Percentiles rank a stretch among this genome's conserved stretches.
These are phyloP conservation scores for Melanostigma gelatinosum DNA, from an alignment of 2,113 vertebrate species.

Conservation along the genomic window DNA sequence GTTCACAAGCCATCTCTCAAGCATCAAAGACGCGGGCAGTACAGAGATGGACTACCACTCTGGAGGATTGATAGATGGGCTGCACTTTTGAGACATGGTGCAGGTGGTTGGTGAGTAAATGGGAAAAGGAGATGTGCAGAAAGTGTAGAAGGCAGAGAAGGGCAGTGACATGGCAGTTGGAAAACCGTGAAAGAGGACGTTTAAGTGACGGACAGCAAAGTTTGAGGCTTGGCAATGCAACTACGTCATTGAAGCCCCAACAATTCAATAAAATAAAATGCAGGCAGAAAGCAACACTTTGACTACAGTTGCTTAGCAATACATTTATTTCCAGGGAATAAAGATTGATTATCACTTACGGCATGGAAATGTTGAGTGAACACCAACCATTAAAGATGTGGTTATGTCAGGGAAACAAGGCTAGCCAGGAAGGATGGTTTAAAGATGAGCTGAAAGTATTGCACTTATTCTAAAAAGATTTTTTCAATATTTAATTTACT, in stretches of 20 bases:
- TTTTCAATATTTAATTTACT: background rate
- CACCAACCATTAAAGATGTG: background rate
- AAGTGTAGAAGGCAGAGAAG: conserved; percentile 20
- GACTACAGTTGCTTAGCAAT: background rate
- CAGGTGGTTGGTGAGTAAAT: conserved; percentile 40
- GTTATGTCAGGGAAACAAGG: background rate
- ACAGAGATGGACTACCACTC: conserved; percentile 29
- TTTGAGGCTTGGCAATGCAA: background rate
- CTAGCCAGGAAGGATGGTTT: background rate
- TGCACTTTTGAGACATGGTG: conserved; percentile 32
- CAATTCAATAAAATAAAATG: background rate
- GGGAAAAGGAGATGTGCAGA: conserved; percentile 30
- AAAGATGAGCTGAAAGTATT: background rate
- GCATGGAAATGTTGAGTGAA: background rate
- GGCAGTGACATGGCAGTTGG: conserved; percentile 7
- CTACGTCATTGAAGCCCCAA: background rate
- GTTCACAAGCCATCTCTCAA: conserved; percentile 9
- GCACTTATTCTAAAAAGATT: background rate
- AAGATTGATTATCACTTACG: background rate
- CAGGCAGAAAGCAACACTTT: background rate
- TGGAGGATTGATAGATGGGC: conserved; percentile 38
- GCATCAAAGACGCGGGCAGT: conserved; percentile 18
- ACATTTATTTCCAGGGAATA: background rate
- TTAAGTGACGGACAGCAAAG: background rate
- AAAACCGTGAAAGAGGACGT: conserved; percentile 11